Conservation (phyloP, 2,888 invertebrate genomes). For the Mycogona germanica region DNA sequence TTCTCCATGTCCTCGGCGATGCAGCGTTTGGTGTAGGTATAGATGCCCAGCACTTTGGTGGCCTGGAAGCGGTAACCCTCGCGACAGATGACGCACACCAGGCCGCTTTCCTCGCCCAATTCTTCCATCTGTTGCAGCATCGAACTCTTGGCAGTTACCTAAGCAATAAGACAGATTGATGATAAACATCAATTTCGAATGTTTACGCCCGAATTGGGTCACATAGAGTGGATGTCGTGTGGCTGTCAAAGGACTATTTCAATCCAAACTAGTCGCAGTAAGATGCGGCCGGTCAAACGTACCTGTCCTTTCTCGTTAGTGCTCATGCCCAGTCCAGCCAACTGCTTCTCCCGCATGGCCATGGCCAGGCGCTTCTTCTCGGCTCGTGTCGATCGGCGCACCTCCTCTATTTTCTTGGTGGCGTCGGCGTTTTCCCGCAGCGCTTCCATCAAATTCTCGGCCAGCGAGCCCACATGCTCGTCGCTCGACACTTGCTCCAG, state of each 20-base stretch:
- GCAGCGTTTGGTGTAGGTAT: constrained; percentile 91
- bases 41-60: constrained; percentile 84
- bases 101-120: constrained; percentile 86
- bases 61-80: constrained; percentile 96
- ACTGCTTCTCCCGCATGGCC: constrained; percentile 93
- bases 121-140: constrained; percentile 84
- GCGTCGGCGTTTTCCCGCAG: constrained; percentile 40
- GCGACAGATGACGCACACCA: constrained; percentile 93
- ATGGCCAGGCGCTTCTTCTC: constrained; percentile 97
- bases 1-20: constrained; percentile 86
- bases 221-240: no score
- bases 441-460: constrained; percentile 76
- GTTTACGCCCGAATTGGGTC: no score
- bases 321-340: constrained; percentile 85
- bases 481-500: constrained; percentile 96
- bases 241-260: no score
- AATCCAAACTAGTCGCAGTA: no score
- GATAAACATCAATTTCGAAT: no score
- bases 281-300: constrained; percentile 28
- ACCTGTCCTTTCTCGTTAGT: constrained; percentile 97
- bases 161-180: constrained; percentile 21
- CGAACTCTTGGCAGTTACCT: constrained; percentile 73
- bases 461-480: constrained; percentile 91
- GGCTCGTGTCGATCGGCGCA: constrained; percentile 81
- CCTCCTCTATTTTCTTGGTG: constrained; percentile 77